A percentile compares a stretch with the other conserved stretches of the same genome.
Conservation (phyloP, 2,888 invertebrate species). For the Dione vanillae region DNA sequence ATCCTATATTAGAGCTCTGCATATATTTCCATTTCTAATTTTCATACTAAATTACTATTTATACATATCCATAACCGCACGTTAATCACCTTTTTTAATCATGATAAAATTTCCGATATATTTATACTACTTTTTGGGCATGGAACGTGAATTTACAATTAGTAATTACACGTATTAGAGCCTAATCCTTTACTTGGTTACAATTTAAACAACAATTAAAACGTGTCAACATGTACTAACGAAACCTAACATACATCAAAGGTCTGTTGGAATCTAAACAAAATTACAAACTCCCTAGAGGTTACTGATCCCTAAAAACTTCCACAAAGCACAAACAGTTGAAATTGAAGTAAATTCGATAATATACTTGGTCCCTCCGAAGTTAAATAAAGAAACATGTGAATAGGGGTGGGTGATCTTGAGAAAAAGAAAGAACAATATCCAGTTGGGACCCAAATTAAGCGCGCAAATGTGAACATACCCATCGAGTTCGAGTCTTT, state of each 20-base stretch:
- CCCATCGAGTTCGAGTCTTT: constrained; percentile 41
- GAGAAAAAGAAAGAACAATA: constrained; percentile 41
- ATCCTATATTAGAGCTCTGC: constrained; percentile 63
- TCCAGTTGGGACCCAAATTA: constrained; percentile 40
- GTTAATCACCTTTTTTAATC: background rate
- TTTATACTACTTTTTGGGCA: too few species aligned
- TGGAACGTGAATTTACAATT: background rate
- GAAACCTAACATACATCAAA: constrained; percentile 22
- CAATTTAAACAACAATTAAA: constrained; percentile 8
- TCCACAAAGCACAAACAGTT: constrained; percentile 33
- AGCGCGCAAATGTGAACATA: constrained; percentile 43
- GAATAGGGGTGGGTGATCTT: constrained; percentile 36
- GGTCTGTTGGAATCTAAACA: constrained; percentile 21
- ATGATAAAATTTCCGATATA: background rate
- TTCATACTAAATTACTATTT: constrained; percentile 11
- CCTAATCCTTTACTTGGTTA: background rate
- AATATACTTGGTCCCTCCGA: constrained; percentile 38
- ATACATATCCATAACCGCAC: background rate
- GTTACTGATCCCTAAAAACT: constrained; percentile 30
- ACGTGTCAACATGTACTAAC: background rate
- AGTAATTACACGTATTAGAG: background rate
- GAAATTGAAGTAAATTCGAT: constrained; percentile 38
- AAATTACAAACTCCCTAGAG: constrained; percentile 28
- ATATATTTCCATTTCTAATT: constrained; percentile 28
- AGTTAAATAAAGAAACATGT: constrained; percentile 46